Evolutionary conservation across 2,888 invertebrate species (phyloP), one percentile per base, ranked within the genome.

Genomic region (Andrena fulva): DNA sequence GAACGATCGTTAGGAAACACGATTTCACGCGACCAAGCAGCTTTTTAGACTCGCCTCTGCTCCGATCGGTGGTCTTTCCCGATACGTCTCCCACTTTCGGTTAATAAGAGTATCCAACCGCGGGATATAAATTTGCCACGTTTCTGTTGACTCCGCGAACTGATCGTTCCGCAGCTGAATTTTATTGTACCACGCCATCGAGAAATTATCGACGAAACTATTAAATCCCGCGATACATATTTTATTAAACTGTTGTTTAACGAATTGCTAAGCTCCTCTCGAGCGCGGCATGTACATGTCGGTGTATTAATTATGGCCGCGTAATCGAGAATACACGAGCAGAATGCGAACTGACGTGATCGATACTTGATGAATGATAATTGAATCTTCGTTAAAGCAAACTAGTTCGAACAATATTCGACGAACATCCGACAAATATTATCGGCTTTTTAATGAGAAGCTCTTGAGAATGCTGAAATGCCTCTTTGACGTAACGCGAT

Each of bases 311-410:
- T 72, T 64, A 72, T 42, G 64, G 33, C 29, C 54, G 27, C 29
- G 64, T 42, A 59, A 81, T 67, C 56, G 50, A 27, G 24, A 33
- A 54, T 76, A 67, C 42, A 35, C 71, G 54, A 56, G 66, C 35
- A 52, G 54, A 54, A 67, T 62, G 42, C 50, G 68, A 62, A 78
- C 27, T 20, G 66, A 59, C 31, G 27, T 48, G 63, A 70, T 73
- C 66, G 67, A 70, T 74, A 75, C 50, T 48, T 50, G 20, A 31
- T 42, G 42, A 56, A 16, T 31, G 42, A 29, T 31, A 66, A 66
- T 67, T 27, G 64, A 24, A 42, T 42, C 12, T 66, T 31, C 48
- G 20, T 59, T 59, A 20, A 66, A 59, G 56, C 5, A 50, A 59
- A 64, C 6, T n/a, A 70, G 42, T 48, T 73, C 20, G 2, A 72